phyloP scores from a whole-genome alignment of 2,113 vertebrate species.

The Oxyruncus cristatus region DNA sequence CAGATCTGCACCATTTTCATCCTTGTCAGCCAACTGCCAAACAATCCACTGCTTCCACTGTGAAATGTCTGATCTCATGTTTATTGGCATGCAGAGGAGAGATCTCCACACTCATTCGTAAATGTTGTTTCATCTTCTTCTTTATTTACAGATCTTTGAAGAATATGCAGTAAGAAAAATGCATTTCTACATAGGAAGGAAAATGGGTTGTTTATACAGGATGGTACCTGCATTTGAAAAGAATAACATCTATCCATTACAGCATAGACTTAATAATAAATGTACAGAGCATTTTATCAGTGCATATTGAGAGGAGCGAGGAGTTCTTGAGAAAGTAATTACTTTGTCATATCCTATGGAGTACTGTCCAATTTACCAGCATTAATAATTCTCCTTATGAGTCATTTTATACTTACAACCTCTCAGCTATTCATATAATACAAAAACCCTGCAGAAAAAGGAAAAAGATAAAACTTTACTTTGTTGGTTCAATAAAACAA shows the following conservation, averaged over 20 bases:
- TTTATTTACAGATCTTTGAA: neutral
- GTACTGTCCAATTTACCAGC: neutral
- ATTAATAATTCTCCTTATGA: constrained; percentile 11
- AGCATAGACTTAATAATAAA: neutral
- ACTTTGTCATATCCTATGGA: neutral
- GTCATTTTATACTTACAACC: neutral
- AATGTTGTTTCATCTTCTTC: neutral
- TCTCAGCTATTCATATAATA: neutral
- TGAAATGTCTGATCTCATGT: neutral
- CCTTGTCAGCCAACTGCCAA: neutral
- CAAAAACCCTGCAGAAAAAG: neutral
- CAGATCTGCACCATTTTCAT: neutral
- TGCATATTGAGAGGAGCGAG: neutral
- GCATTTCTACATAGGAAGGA: neutral
- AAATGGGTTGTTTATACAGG: neutral
- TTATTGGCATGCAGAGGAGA: neutral
- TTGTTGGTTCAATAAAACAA: neutral
- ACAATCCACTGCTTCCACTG: neutral
- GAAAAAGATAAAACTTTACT: neutral
- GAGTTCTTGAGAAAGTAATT: neutral
- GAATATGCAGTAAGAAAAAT: neutral
- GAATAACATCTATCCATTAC: neutral
- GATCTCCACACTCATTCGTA: neutral
- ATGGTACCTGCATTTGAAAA: neutral
- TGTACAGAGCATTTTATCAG: neutral